These are phyloP conservation scores for Ammodramus savannarum DNA, from an alignment of 2,113 vertebrate genomes.

Conservation along the genomic window DNA sequence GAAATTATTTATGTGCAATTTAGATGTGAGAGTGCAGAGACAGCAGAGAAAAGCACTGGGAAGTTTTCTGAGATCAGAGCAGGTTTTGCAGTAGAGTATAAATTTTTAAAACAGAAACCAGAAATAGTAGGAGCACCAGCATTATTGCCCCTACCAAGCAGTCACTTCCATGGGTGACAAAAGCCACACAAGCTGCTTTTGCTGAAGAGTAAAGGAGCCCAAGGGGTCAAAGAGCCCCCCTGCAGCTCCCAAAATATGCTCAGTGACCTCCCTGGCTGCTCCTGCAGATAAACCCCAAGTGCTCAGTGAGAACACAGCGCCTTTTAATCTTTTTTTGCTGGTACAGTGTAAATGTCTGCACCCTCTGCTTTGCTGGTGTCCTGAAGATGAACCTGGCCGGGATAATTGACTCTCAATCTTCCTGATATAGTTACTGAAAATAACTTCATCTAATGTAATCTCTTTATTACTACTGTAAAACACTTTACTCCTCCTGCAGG, in stretches of 20 bases:
- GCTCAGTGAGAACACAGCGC: not conserved
- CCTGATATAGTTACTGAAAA: constrained; percentile 51
- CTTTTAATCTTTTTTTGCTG: constrained; percentile 8
- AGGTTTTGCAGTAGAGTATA: not conserved
- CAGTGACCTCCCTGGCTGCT: not conserved
- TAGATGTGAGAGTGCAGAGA: not conserved
- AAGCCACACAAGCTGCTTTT: not conserved
- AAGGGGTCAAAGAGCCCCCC: not conserved
- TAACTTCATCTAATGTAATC: constrained; percentile 58
- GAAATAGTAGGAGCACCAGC: not conserved
- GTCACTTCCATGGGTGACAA: not conserved
- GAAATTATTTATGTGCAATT: not conserved
- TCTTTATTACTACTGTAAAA: constrained; percentile 59
- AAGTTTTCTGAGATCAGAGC: not conserved
- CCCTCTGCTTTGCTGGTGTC: constrained; percentile 3
- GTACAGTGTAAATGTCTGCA: not conserved
- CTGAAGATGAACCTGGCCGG: constrained; percentile 49
- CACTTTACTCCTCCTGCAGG: constrained; percentile 1
- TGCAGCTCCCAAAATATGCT: not conserved
- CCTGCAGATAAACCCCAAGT: not conserved
- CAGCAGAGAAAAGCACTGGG: not conserved
- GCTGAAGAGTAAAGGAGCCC: not conserved
- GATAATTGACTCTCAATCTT: constrained; percentile 60
- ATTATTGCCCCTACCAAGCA: not conserved
- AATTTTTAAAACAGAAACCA: not conserved